Evolutionary conservation across 1,140 invertebrate species (phyloP).

Genomic region (Drosophila equinoxialis): DNA sequence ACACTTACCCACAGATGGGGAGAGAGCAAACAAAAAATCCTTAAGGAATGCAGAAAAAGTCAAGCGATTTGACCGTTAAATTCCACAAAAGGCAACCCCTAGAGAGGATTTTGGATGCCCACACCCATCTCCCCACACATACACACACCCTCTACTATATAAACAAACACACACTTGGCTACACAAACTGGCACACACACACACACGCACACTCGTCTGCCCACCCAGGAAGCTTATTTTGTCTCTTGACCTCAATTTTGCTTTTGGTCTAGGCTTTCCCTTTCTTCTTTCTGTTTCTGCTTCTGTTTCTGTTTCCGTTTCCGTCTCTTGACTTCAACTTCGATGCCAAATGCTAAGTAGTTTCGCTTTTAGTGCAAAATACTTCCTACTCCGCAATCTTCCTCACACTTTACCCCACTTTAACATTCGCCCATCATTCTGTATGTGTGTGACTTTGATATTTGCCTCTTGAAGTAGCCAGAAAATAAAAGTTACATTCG

Average conservation of each 20-base stretch:
- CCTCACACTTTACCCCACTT: background rate
- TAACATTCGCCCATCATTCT: background rate
- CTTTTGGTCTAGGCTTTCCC: slow-evolving; percentile 48
- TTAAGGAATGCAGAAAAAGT: slow-evolving; percentile 61
- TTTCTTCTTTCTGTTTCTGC: slow-evolving; percentile 34
- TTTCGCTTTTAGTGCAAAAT: slow-evolving; percentile 79
- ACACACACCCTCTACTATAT: background rate
- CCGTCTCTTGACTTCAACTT: slow-evolving; percentile 21
- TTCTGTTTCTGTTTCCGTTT: slow-evolving; percentile 51
- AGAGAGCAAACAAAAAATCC: slow-evolving; percentile 17
- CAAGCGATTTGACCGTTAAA: slow-evolving; percentile 76
- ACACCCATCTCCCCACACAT: slow-evolving; percentile 18
- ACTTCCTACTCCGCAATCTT: slow-evolving; percentile 30
- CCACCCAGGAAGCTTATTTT: slow-evolving; percentile 69
- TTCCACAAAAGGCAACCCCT: slow-evolving; percentile 32
- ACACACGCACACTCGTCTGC: slow-evolving; percentile 17
- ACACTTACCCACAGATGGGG: background rate
- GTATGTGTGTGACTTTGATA: slow-evolving; percentile 2
- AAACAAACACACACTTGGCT: slow-evolving; percentile 12
- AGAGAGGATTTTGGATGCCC: slow-evolving; percentile 23
- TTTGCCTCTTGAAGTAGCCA: slow-evolving; percentile 28
- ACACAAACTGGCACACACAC: slow-evolving; percentile 44
- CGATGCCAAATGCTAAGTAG: slow-evolving; percentile 72
- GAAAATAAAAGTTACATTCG: slow-evolving; percentile 23
- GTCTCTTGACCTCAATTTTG: slow-evolving; percentile 62